Percentiles rank a stretch among this genome's conserved stretches.
phyloP scores from a whole-genome alignment of 2,888 invertebrate genomes.

The Saturnia pavonia region DNA sequence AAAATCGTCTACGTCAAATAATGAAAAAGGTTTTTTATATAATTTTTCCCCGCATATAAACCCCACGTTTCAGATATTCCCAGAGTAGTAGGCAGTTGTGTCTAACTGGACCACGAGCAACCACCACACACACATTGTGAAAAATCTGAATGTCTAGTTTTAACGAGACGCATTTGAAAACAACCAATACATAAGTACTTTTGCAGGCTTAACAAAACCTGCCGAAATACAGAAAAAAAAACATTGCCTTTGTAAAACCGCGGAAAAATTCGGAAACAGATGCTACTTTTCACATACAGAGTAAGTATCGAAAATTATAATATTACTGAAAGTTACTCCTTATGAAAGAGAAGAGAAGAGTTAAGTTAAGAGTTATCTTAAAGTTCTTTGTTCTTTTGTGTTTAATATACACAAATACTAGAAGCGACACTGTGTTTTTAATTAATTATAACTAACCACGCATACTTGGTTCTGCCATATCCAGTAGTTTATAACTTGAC shows the following conservation, averaged over 20 bases:
- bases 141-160: neutral
- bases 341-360: too few species aligned
- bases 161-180: neutral
- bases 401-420: neutral
- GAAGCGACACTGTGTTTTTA: neutral
- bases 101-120: too few species aligned
- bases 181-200: neutral
- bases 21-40: too few species aligned
- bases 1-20: too few species aligned
- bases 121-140: neutral
- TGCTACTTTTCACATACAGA: neutral
- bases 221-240: neutral
- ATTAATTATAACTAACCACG: too few species aligned
- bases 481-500: too few species aligned
- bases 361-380: neutral
- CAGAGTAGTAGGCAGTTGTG: too few species aligned
- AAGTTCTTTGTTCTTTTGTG: neutral
- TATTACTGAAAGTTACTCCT: neutral
- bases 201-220: neutral
- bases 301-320: neutral
- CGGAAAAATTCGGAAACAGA: neutral
- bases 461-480: too few species aligned
- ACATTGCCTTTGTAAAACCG: neutral
- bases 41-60: too few species aligned
- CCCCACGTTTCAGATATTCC: too few species aligned